Conservation (phyloP, 2,888 invertebrate genomes). For the Mellilla xanthometata region DNA sequence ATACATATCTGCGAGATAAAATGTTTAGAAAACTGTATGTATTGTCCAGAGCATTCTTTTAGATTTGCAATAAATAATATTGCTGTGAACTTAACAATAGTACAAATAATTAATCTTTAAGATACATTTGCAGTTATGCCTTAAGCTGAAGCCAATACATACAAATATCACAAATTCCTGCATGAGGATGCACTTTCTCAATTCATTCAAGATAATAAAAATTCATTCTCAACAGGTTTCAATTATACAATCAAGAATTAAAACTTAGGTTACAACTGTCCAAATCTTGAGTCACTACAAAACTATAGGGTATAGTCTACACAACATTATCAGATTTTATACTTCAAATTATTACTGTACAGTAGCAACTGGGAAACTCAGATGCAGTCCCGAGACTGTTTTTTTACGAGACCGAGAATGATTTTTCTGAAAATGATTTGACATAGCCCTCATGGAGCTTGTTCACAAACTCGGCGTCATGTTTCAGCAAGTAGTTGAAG, state of each 20-base stretch:
- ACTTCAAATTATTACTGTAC: conserved; percentile 78
- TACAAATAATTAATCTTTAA: conserved; percentile 26
- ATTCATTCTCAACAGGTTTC: conserved; percentile 71
- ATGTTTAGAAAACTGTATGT: conserved; percentile 50
- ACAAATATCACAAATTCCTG: conserved; percentile 73
- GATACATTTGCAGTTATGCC: conserved; percentile 40
- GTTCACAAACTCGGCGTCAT: conserved; percentile 93
- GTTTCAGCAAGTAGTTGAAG: conserved; percentile 92
- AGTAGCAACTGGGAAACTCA: conserved; percentile 53
- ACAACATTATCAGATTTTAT: conserved; percentile 68
- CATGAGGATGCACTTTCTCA: conserved; percentile 53
- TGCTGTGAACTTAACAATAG: conserved; percentile 47
- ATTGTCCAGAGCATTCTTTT: conserved; percentile 52
- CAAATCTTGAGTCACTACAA: conserved; percentile 70
- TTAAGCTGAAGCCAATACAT: conserved; percentile 58
- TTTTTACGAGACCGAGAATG: conserved; percentile 75
- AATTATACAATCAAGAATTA: conserved; percentile 70
- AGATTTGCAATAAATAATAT: conserved; percentile 43
- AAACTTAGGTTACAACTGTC: conserved; percentile 78
- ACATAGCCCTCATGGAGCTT: conserved; percentile 96
- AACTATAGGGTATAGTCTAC: conserved; percentile 70
- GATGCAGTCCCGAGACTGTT: conserved; percentile 49
- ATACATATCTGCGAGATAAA: conserved; percentile 53
- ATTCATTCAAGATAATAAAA: conserved; percentile 60
- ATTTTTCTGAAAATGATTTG: conserved; percentile 89